A percentile compares a stretch with the other conserved stretches of the same genome.
Evolutionary conservation across 2,888 invertebrate species (phyloP).

Genomic region (Calameuta pallipes): DNA sequence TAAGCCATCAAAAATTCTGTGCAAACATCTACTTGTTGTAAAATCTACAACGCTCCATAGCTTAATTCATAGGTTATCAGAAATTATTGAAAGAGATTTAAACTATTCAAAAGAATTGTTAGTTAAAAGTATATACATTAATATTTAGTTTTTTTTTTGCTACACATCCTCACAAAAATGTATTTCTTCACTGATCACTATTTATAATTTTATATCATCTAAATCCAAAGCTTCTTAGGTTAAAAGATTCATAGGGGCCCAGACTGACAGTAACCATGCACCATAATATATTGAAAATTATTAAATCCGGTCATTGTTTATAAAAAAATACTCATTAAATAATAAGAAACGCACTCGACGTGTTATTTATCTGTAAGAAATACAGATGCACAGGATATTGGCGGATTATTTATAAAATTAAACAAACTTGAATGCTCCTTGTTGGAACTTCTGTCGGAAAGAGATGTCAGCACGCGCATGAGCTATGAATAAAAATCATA

Average conservation of each 20-base stretch:
- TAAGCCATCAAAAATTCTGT: background rate
- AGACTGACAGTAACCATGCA: background rate
- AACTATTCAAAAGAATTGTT: background rate
- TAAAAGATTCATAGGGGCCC: background rate
- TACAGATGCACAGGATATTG: slow-evolving; percentile 18
- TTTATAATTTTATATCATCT: background rate
- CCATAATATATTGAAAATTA: background rate
- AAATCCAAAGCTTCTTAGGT: background rate
- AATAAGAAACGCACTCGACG: background rate
- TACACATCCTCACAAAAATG: background rate
- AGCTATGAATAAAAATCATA: background rate
- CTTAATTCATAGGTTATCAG: background rate
- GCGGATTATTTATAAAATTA: slow-evolving; percentile 12
- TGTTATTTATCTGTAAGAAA: background rate
- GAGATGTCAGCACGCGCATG: slow-evolving; percentile 4
- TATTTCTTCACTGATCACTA: background rate
- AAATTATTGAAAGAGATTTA: background rate
- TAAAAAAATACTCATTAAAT: background rate
- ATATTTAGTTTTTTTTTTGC: background rate
- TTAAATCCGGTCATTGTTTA: background rate
- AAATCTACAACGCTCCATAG: background rate
- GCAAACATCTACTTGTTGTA: background rate
- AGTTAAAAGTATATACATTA: background rate
- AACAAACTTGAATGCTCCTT: slow-evolving; percentile 11
- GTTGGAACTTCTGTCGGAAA: slow-evolving; percentile 18